Percentiles rank a stretch among this genome's conserved stretches.
These are phyloP conservation scores for Eulacestoma nigropectus DNA, from an alignment of 2,113 vertebrate genomes.

Conservation along the genomic window DNA sequence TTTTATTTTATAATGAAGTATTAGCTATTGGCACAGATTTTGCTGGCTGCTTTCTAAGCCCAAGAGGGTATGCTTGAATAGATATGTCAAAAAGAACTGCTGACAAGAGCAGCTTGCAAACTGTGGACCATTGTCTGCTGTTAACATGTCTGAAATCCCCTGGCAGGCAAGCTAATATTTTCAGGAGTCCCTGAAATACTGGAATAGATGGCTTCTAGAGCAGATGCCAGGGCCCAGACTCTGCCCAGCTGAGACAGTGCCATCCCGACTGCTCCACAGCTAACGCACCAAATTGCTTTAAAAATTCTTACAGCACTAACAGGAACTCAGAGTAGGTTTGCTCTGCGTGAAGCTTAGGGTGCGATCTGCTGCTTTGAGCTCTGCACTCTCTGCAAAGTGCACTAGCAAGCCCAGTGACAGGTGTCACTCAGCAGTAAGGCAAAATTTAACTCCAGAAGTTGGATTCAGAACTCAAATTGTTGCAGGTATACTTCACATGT, in stretches of 20 bases:
- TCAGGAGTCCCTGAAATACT: background rate
- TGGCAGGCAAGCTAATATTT: constrained; percentile 4
- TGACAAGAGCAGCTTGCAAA: constrained; percentile 57
- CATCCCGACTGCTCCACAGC: background rate
- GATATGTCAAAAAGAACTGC: constrained; percentile 55
- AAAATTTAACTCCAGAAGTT: background rate
- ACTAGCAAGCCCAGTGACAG: background rate
- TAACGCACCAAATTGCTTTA: background rate
- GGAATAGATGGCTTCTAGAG: background rate
- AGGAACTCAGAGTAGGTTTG: background rate
- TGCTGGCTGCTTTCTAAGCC: constrained; percentile 13
- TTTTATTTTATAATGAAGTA: constrained; percentile 31
- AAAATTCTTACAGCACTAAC: background rate
- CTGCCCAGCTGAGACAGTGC: background rate
- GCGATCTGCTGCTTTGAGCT: background rate
- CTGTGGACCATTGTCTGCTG: constrained; percentile 44
- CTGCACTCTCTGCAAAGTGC: background rate
- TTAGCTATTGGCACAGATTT: constrained; percentile 24
- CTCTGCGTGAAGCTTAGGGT: background rate
- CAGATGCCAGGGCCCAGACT: accelerated
- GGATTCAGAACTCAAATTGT: background rate
- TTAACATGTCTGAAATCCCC: constrained; percentile 37
- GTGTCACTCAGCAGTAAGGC: background rate
- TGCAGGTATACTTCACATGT: background rate
- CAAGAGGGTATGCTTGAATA: constrained; percentile 43